A percentile compares a stretch with the other conserved stretches of the same genome.
These are phyloP conservation scores for Trachymyrmex septentrionalis DNA, from an alignment of 1,140 invertebrate species.

Conservation along the genomic window DNA sequence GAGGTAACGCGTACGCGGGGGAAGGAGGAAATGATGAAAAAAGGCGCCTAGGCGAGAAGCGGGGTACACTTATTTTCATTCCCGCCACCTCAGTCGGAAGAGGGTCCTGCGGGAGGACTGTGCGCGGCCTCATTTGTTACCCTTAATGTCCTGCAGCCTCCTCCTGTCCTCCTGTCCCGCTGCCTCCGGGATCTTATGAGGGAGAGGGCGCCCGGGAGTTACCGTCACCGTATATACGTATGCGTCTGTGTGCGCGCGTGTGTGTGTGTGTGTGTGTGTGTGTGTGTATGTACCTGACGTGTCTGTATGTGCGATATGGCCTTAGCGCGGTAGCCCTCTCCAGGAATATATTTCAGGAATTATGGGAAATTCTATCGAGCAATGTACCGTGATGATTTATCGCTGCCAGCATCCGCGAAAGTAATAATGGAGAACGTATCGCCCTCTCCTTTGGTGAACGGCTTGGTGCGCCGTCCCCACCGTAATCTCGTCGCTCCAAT, in stretches of 20 bases:
- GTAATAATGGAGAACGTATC: conserved; percentile 77
- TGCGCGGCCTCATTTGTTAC: conserved; percentile 83
- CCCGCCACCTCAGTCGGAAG: conserved; percentile 81
- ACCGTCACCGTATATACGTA: background rate
- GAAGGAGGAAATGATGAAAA: conserved; percentile 74
- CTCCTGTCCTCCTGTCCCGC: conserved; percentile 46
- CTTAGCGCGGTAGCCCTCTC: conserved; percentile 55
- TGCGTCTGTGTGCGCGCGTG: too few species aligned
- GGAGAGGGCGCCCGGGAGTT: conserved; percentile 57
- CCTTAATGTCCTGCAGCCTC: conserved; percentile 82
- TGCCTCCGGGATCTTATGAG: conserved; percentile 73
- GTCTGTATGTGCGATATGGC: conserved; percentile 46
- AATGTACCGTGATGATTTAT: conserved; percentile 73
- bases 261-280: background rate
- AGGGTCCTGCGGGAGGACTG: conserved; percentile 82
- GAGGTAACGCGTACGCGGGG: conserved; percentile 53
- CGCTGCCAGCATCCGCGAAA: conserved; percentile 53
- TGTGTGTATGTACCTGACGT: conserved; percentile 15
- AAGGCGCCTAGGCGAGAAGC: conserved; percentile 67
- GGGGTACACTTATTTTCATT: conserved; percentile 84
- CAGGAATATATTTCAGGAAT: conserved; percentile 78
- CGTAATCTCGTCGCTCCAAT: conserved; percentile 43
- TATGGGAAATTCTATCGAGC: conserved; percentile 78
- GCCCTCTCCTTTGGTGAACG: conserved; percentile 66
- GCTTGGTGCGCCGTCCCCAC: conserved; percentile 13